A percentile compares a stretch with the other conserved stretches of the same genome.
phyloP scores from a whole-genome alignment of 2,113 vertebrate genomes.

The Dipodomys stephensi region DNA sequence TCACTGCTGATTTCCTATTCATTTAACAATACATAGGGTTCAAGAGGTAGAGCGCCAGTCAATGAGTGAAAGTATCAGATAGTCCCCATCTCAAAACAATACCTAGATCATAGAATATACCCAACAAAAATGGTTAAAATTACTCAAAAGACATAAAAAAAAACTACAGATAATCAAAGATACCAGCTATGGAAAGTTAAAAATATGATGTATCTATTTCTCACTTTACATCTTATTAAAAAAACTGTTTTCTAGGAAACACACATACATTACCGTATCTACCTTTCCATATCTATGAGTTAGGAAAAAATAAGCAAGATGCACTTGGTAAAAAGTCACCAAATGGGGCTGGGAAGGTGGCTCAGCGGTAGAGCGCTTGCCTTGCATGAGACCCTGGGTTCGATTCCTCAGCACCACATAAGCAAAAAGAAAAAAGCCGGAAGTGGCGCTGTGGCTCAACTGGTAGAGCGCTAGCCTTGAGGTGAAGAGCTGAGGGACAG shows the following conservation, averaged over 20 bases:
- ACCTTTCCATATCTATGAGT: neutral
- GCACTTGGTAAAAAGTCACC: neutral
- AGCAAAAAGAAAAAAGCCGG: too few relatives aligned
- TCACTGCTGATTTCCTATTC: neutral
- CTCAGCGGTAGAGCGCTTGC: too few relatives aligned
- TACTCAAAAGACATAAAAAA: slow-evolving; percentile 23
- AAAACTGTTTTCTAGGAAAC: neutral
- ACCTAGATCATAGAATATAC: neutral
- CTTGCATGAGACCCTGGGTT: too few relatives aligned
- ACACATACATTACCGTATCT: neutral
- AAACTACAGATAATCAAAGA: neutral
- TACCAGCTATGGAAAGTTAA: neutral
- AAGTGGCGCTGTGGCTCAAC: too few relatives aligned
- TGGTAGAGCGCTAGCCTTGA: too few relatives aligned
- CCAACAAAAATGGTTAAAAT: neutral
- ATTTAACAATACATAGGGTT: too few relatives aligned
- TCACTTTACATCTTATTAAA: neutral
- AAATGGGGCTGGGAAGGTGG: neutral
- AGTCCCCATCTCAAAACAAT: neutral
- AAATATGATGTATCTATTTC: neutral
- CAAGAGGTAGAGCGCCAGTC: too few relatives aligned
- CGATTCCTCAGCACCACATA: too few relatives aligned
- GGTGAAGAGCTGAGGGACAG: too few relatives aligned
- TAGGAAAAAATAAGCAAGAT: slow-evolving; percentile 10
- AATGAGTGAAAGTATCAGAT: too few relatives aligned